These are phyloP conservation scores for Plutomurus gul DNA, from an alignment of 1,140 invertebrate genomes.

Conservation along the genomic window DNA sequence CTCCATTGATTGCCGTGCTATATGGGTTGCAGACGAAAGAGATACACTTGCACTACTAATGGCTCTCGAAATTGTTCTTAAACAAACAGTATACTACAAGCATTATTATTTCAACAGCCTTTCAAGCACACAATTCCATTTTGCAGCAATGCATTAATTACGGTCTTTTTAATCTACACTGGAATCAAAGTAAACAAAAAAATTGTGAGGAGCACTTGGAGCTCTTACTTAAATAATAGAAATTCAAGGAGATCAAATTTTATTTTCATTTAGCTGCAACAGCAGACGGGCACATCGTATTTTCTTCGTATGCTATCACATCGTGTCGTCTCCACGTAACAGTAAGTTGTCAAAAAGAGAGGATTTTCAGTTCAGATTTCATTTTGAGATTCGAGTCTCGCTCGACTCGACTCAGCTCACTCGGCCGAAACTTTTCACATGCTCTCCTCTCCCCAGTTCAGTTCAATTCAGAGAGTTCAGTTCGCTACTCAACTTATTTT, in stretches of 20 bases:
- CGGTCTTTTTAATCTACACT: no score
- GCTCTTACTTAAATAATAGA: background rate
- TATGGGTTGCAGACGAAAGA: no score
- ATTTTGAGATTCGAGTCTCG: slow-evolving; percentile 50
- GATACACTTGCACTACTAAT: no score
- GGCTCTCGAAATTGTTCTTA: no score
- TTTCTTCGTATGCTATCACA: background rate
- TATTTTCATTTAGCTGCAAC: background rate
- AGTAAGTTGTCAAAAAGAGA: slow-evolving; percentile 24
- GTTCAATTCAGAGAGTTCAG: slow-evolving; percentile 24
- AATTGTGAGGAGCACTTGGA: no score
- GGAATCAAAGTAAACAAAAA: background rate
- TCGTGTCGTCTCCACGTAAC: background rate
- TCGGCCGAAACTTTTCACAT: slow-evolving; percentile 48
- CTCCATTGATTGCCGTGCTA: no score
- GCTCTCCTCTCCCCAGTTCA: slow-evolving; percentile 39
- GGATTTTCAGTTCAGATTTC: slow-evolving; percentile 42
- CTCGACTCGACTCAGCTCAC: slow-evolving; percentile 40
- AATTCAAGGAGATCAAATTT: background rate
- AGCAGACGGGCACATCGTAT: background rate
- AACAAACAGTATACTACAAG: no score
- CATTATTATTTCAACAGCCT: no score
- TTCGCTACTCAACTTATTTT: slow-evolving; percentile 28
- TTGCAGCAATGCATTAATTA: no score
- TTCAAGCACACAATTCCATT: no score